Percentiles rank a stretch among this genome's conserved stretches.
These are phyloP conservation scores for Petrolisthes manimaculis DNA, from an alignment of 2,888 invertebrate genomes.

Conservation along the genomic window DNA sequence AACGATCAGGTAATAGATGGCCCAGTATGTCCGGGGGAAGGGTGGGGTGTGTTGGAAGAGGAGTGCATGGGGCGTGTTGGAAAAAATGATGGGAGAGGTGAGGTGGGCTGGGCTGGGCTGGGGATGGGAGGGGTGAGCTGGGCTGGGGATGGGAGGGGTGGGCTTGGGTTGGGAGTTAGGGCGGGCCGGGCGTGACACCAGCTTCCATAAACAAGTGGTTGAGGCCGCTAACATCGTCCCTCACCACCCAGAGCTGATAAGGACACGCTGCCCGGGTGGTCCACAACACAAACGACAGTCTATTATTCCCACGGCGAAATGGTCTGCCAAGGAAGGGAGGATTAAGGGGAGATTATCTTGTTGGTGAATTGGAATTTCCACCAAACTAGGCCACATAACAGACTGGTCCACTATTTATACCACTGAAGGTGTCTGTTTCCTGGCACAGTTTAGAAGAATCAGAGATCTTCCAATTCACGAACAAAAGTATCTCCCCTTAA, in stretches of 20 bases:
- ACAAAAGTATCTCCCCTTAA: too few relatives aligned
- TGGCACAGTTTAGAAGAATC: too few relatives aligned
- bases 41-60: not conserved
- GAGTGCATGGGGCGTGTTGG: not conserved
- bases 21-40: not conserved
- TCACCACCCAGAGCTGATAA: constrained; percentile 42
- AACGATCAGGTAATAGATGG: not conserved
- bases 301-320: too few relatives aligned
- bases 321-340: too few relatives aligned
- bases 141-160: constrained; percentile 4
- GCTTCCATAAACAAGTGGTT: constrained; percentile 55
- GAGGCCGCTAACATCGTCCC: constrained; percentile 52
- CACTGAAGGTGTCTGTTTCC: too few relatives aligned
- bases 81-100: not conserved
- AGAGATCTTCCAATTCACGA: too few relatives aligned
- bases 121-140: not conserved
- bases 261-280: constrained; percentile 35
- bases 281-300: not conserved
- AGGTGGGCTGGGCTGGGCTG: not conserved
- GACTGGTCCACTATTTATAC: too few relatives aligned
- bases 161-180: not conserved
- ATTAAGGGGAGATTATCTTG: too few relatives aligned
- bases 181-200: constrained; percentile 30
- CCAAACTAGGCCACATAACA: too few relatives aligned
- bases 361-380: too few relatives aligned